These are phyloP conservation scores for Acanthurus tractus DNA, from an alignment of 2,797 vertebrate genomes.

Conservation along the genomic window DNA sequence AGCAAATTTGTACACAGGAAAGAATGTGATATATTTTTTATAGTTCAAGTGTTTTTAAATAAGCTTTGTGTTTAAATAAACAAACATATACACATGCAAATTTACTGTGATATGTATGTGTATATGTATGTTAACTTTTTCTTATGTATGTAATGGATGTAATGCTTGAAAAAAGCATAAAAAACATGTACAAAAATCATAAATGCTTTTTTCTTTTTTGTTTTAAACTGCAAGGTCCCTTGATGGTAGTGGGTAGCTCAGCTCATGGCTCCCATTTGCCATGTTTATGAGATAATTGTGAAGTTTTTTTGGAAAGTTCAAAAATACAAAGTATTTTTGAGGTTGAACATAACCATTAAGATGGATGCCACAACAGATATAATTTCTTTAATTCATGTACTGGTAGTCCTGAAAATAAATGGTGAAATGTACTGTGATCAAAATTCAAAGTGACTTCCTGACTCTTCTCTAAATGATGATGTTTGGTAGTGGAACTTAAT, in stretches of 20 bases:
- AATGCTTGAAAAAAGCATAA: neutral
- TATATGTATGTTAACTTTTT: too few relatives aligned
- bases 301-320: neutral
- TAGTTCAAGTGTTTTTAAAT: neutral
- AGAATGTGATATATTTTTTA: too few relatives aligned
- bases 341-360: too few relatives aligned
- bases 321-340: neutral
- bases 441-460: neutral
- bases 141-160: too few relatives aligned
- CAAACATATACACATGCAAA: neutral
- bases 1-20: too few relatives aligned
- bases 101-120: neutral
- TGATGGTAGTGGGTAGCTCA: neutral
- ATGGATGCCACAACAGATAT: neutral
- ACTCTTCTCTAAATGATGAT: too few relatives aligned
- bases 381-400: neutral
- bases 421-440: neutral
- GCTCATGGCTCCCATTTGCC: neutral
- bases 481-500: neutral
- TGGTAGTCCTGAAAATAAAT: neutral
- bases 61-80: neutral
- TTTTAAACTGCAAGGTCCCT: neutral
- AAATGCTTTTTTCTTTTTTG: too few relatives aligned
- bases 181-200: too few relatives aligned
- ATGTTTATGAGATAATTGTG: neutral